Conservation (phyloP, 2,888 invertebrate species). For the Trachelus stipa region DNA sequence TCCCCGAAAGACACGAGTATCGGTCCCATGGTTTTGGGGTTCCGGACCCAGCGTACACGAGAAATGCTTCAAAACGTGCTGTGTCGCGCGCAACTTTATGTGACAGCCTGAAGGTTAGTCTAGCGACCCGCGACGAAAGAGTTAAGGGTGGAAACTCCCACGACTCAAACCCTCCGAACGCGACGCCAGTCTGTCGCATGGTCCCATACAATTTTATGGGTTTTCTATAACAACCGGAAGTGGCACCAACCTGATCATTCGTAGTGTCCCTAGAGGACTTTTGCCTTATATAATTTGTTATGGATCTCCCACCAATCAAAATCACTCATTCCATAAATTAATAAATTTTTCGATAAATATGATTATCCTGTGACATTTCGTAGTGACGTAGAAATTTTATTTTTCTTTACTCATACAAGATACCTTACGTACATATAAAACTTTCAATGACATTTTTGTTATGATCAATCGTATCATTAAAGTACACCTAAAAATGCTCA, state of each 20-base stretch:
- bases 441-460: background rate
- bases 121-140: background rate
- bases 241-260: background rate
- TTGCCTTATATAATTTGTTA: background rate
- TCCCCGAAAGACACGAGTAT: conserved; percentile 8
- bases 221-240: background rate
- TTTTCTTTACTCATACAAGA: no score
- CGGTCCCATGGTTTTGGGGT: background rate
- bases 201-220: background rate
- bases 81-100: conserved; percentile 17
- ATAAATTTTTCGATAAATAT: background rate
- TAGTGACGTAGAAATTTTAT: background rate
- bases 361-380: background rate
- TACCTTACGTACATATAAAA: background rate
- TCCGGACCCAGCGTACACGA: conserved; percentile 13
- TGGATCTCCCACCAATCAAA: background rate
- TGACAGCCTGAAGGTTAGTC: conserved; percentile 10
- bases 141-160: conserved; percentile 10
- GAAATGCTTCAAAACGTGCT: conserved; percentile 16
- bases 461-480: background rate
- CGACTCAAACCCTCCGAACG: background rate
- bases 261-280: background rate
- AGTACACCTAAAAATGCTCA: background rate
- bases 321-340: background rate
- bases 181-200: background rate